A percentile compares a stretch with the other conserved stretches of the same genome.
Conservation (phyloP, 2,113 vertebrate species). For the Jaculus jaculus region DNA sequence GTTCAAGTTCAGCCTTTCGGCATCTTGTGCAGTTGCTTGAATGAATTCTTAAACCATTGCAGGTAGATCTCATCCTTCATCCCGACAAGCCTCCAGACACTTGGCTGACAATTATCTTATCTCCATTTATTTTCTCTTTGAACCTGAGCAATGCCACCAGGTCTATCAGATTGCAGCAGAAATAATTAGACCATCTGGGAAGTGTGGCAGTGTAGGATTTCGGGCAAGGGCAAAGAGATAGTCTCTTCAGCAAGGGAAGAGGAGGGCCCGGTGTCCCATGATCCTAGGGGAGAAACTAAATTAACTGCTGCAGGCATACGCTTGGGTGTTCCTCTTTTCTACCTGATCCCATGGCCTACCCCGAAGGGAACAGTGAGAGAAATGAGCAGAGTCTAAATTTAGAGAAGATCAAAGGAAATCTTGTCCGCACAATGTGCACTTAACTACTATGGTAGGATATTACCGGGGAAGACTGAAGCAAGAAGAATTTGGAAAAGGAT, state of each 20-base stretch:
- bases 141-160: background rate
- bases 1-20: constrained; percentile 19
- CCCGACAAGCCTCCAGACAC: background rate
- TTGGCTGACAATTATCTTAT: constrained; percentile 9
- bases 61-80: background rate
- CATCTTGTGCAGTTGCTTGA: background rate
- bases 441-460: constrained; percentile 61
- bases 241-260: background rate
- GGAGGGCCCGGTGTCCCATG: background rate
- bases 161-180: constrained; percentile 3
- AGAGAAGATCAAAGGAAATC: constrained; percentile 68
- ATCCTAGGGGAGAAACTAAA: constrained; percentile 11
- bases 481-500: constrained; percentile 66
- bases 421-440: constrained; percentile 61
- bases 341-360: background rate
- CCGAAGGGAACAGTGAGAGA: constrained; percentile 40
- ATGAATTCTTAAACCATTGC: constrained; percentile 23
- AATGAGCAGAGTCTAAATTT: constrained; percentile 66
- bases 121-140: constrained; percentile 48
- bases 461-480: constrained; percentile 68
- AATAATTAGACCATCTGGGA: constrained; percentile 16
- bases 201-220: background rate
- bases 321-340: constrained; percentile 19
- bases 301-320: background rate
- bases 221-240: background rate